phyloP scores from a whole-genome alignment of 2,113 vertebrate genomes.

The Rhynchomys soricoides region DNA sequence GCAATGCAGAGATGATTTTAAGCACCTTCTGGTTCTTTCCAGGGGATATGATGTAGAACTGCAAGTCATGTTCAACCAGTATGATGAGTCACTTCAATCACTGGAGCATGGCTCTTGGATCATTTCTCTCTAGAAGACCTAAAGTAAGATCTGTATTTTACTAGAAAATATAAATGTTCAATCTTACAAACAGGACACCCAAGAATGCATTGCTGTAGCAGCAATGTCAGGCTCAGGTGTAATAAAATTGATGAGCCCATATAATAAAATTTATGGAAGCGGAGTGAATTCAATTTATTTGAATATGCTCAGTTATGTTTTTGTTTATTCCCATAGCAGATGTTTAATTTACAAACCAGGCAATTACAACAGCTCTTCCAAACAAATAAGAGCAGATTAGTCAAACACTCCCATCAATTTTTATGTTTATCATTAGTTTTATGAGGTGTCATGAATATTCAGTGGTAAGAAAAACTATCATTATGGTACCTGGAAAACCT shows the following conservation, averaged over 20 bases:
- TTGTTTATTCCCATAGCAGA: constrained; percentile 92
- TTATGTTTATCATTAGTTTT: constrained; percentile 93
- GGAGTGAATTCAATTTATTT: constrained; percentile 90
- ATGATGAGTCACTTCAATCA: not conserved
- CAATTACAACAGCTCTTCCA: constrained; percentile 89
- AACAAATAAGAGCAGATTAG: constrained; percentile 91
- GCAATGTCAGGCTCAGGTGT: constrained; percentile 77
- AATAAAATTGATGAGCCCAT: constrained; percentile 87
- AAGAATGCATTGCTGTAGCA: constrained; percentile 73
- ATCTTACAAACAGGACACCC: constrained; percentile 75
- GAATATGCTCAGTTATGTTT: constrained; percentile 90
- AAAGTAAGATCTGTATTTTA: constrained; percentile 64
- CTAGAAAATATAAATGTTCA: constrained; percentile 73
- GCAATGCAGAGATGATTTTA: not conserved
- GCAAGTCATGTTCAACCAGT: not conserved
- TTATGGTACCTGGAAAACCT: constrained; percentile 87
- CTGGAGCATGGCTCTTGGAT: constrained; percentile 7
- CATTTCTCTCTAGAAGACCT: constrained; percentile 10
- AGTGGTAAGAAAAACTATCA: constrained; percentile 83
- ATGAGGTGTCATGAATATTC: constrained; percentile 91
- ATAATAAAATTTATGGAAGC: constrained; percentile 89
- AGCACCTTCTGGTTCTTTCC: not conserved
- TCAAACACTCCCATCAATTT: constrained; percentile 90
- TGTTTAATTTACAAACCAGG: constrained; percentile 92
- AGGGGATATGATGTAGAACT: not conserved